A percentile compares a stretch with the other conserved stretches of the same genome.
phyloP scores from a whole-genome alignment of 1,140 invertebrate species.

The Delia radicum region DNA sequence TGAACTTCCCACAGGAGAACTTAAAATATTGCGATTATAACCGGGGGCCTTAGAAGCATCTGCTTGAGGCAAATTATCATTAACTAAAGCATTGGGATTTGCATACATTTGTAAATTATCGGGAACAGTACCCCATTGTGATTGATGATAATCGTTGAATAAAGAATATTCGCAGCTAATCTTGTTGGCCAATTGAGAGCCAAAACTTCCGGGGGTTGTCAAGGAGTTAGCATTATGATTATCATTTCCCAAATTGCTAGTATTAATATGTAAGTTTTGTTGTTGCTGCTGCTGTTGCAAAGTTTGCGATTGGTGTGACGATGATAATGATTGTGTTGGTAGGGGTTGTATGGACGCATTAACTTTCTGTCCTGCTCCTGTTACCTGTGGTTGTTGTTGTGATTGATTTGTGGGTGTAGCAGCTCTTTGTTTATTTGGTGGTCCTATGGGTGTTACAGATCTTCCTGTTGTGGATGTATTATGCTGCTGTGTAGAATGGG shows the following conservation, averaged over 20 bases:
- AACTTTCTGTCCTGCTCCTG: slow-evolving; percentile 7
- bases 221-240: not conserved
- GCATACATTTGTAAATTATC: slow-evolving; percentile 44
- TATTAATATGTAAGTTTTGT: slow-evolving; percentile 45
- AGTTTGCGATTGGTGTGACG: not conserved
- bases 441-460: slow-evolving; percentile 45
- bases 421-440: slow-evolving; percentile 37
- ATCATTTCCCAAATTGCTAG: slow-evolving; percentile 34
- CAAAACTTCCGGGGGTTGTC: slow-evolving; percentile 32
- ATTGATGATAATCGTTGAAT: slow-evolving; percentile 73
- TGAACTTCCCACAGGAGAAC: slow-evolving; percentile 68
- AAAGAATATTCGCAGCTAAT: slow-evolving; percentile 71
- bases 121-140: slow-evolving; percentile 60
- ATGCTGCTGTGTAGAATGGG: not conserved
- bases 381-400: slow-evolving; percentile 16
- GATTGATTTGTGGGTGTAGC: slow-evolving; percentile 12
- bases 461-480: slow-evolving; percentile 29
- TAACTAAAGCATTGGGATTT: slow-evolving; percentile 57
- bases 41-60: slow-evolving; percentile 81
- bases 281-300: slow-evolving; percentile 16
- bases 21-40: slow-evolving; percentile 70
- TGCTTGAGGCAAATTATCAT: slow-evolving; percentile 63
- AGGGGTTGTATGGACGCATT: too few species aligned
- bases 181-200: slow-evolving; percentile 44
- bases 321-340: not conserved